Evolutionary conservation across 2,113 vertebrate species (phyloP).

Genomic region (Leucopternis melanops): DNA sequence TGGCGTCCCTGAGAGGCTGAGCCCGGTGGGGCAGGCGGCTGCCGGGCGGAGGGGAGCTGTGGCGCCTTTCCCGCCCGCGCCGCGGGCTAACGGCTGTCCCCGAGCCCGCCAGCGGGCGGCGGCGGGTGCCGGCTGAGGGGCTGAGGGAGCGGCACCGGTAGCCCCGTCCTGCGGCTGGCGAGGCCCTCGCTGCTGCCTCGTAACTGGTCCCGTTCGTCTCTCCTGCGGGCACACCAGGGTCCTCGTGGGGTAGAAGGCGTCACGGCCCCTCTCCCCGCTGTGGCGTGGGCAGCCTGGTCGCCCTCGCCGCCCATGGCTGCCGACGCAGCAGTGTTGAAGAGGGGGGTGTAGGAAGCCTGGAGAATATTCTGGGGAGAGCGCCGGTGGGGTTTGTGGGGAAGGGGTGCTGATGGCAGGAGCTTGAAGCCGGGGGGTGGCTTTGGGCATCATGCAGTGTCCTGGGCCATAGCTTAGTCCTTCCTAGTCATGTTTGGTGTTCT

Average conservation of each 20-base stretch:
- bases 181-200: accelerated
- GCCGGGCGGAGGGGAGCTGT: not conserved
- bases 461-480: not conserved
- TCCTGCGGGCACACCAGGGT: no score
- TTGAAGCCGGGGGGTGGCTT: not conserved
- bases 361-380: accelerated
- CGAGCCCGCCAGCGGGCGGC: not conserved
- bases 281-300: not conserved
- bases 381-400: no score
- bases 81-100: not conserved
- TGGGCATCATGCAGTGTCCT: accelerated
- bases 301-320: not conserved
- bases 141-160: not conserved
- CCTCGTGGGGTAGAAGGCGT: no score
- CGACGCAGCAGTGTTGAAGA: not conserved
- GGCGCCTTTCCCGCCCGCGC: not conserved
- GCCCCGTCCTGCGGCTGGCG: accelerated
- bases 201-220: accelerated
- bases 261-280: not conserved
- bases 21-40: not conserved
- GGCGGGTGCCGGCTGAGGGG: not conserved
- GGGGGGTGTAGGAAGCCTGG: accelerated
- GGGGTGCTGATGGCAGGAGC: not conserved
- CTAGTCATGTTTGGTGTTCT: accelerated
- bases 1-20: not conserved